Base-by-base conservation (phyloP, 2,888 invertebrate species). In the Drosophila birchii region DNA sequence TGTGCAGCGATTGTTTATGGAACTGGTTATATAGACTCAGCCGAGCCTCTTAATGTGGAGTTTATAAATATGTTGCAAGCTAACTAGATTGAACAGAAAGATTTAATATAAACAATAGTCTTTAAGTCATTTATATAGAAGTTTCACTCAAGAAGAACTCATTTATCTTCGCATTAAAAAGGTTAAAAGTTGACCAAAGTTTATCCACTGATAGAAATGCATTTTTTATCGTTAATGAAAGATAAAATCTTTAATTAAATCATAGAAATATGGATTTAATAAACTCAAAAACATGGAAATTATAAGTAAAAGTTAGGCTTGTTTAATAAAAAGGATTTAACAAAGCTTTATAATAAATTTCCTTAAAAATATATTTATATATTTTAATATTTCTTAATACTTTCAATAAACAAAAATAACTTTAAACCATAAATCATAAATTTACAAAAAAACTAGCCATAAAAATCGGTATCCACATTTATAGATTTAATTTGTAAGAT, bases 11-110 rank as follows among this genome's bases (percentile, higher is more conserved):
- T 16, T 16, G 18, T 16, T 20, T 23, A 2, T 29, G 8, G 20
- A 66, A 60, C 63, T n/a, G 34, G 49, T 75, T 32, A 60, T 38
- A 20, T 14, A 23, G 7, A 23, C 14, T 4, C 8, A 23, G 60
- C 5, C 60, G 23, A 34, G 43, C 57, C 60, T 43, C 57, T 57
- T 43, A 34, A 14, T 2, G 20, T 2, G 6, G 20, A 23, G 39
- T 29, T 20, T n/a, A 29, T 36, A 8, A 26, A 14, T n/a, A 3
- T 23, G 6, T 26, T 45, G 45, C 45, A 45, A 26, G 23, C 16
- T 16, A 16, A 45, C 1, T 26, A 26, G 9, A 26, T 23, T 23
- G 5, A 16, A 23, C 8, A 23, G 12, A 7, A 32, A 32, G 9
- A 32, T 32, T 11, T 0, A 32, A 32, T 32, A 11, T 9, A 0